Evolutionary conservation across 2,888 invertebrate genomes (phyloP), one percentile per base, ranked within the genome.

Genomic region (Lingula anatina): DNA sequence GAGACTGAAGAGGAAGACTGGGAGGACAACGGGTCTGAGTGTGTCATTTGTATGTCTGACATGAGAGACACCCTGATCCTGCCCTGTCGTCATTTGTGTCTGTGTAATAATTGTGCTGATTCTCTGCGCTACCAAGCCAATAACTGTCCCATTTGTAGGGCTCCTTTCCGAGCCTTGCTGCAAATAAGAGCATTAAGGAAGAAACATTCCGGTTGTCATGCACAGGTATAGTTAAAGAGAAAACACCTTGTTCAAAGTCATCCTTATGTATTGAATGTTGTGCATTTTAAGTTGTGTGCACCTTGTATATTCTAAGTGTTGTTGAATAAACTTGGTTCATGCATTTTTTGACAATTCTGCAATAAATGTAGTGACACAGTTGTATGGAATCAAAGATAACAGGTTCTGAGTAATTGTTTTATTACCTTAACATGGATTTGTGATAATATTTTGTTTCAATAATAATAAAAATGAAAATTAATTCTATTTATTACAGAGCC

Each of bases 11-110:
- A 71, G 51, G 70, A 72, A 54, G 70, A 70, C n/a, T 46, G 66
- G 7, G 76, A 76, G 26, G 75, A 75, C 56, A 73, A 66, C 51
- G 94, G 95, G 1, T 90, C 93, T 0, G 99, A 99, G 78, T 99
- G 99, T 79, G 96, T 99, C 35, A 97, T 99, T 71, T 99, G 99
- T 77, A 96, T 99, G 95, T 93, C 92, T 66, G 97, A 99, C 74
- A 88, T 92, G 20, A 83, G 97, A 3, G 97, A 99, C 78, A 99
- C 97, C 0, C 81, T 99, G 46, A 97, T 99, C 66, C 81, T 99
- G 66, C 97, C 99, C 1, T 99, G 99, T 75, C 83, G 92, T 27
- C 99, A 99, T 80, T 83, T 99, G 47, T 99, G 97, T 74, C 81
- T 99, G 55, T 99, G 97, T 78, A 92, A 94, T 79, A 89, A 89